Percentiles rank a stretch among this genome's conserved stretches.
phyloP scores from a whole-genome alignment of 2,888 invertebrate species.

The Cremastobaeus sp. region DNA sequence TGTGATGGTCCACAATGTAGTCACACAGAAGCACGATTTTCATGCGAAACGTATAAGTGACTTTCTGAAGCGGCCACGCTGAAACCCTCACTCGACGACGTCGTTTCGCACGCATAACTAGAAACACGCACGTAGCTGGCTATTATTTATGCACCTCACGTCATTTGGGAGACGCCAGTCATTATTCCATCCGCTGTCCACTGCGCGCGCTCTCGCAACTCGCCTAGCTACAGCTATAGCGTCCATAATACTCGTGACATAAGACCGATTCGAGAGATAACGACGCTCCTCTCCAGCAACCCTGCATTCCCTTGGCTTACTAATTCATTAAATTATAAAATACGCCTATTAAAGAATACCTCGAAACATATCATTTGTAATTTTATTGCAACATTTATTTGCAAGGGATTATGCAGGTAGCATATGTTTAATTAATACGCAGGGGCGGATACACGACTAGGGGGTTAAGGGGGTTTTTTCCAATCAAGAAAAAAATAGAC shows the following conservation, averaged over 20 bases:
- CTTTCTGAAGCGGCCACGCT: slow-evolving; percentile 38
- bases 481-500: too few relatives aligned
- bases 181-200: slow-evolving; percentile 73
- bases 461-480: too few relatives aligned
- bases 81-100: slow-evolving; percentile 40
- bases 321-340: slow-evolving; percentile 38
- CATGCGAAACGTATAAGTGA: slow-evolving; percentile 14
- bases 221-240: slow-evolving; percentile 18
- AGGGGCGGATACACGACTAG: too few relatives aligned
- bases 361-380: too few relatives aligned
- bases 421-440: too few relatives aligned
- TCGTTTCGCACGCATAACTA: slow-evolving; percentile 65
- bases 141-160: slow-evolving; percentile 75
- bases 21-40: slow-evolving; percentile 13
- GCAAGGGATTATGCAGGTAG: too few relatives aligned
- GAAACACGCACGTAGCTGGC: slow-evolving; percentile 63
- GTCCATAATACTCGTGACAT: slow-evolving; percentile 10
- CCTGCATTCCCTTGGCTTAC: slow-evolving; percentile 37
- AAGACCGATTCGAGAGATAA: slow-evolving; percentile 31
- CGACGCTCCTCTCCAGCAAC: slow-evolving; percentile 21
- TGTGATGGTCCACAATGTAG: slow-evolving; percentile 10
- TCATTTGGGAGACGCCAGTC: slow-evolving; percentile 72
- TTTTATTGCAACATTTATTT: too few relatives aligned
- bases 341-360: too few relatives aligned
- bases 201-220: slow-evolving; percentile 26